Percentiles rank a stretch among this genome's conserved stretches.
phyloP scores from a whole-genome alignment of 2,797 vertebrate species.

The Merluccius polli region DNA sequence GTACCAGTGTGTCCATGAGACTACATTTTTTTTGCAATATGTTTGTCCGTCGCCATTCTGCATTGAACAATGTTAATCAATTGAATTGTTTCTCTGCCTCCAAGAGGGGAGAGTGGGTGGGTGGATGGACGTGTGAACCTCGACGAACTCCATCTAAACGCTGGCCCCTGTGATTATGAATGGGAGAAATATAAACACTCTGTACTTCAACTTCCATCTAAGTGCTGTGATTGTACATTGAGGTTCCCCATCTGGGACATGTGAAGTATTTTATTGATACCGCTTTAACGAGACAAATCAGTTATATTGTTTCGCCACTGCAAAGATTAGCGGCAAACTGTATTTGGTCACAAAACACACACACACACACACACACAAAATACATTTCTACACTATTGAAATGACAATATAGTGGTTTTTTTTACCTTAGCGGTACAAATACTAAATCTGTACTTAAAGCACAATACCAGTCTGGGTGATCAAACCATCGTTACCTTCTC shows the following conservation, averaged over 20 bases:
- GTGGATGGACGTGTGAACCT: background rate
- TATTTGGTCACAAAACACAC: too few species aligned
- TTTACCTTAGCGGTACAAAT: too few species aligned
- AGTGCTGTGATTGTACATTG: background rate
- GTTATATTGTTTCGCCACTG: too few species aligned
- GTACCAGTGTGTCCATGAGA: too few species aligned
- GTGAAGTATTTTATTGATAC: background rate
- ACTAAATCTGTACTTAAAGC: background rate
- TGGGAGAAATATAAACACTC: background rate
- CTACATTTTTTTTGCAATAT: background rate
- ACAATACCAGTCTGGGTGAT: background rate
- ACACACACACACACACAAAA: too few species aligned
- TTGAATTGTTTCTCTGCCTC: background rate
- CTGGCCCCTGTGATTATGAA: background rate
- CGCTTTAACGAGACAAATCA: too few species aligned
- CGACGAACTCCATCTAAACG: background rate
- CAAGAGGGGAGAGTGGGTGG: background rate
- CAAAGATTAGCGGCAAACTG: too few species aligned
- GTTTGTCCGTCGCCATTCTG: background rate
- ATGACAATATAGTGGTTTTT: too few species aligned
- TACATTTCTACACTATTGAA: too few species aligned
- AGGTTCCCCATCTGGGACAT: background rate
- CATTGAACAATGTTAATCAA: background rate
- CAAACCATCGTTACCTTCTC: background rate
- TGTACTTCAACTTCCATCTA: background rate